These are phyloP conservation scores for Typhlichthys eigenmanni DNA, from an alignment of 2,797 vertebrate genomes.

Conservation along the genomic window DNA sequence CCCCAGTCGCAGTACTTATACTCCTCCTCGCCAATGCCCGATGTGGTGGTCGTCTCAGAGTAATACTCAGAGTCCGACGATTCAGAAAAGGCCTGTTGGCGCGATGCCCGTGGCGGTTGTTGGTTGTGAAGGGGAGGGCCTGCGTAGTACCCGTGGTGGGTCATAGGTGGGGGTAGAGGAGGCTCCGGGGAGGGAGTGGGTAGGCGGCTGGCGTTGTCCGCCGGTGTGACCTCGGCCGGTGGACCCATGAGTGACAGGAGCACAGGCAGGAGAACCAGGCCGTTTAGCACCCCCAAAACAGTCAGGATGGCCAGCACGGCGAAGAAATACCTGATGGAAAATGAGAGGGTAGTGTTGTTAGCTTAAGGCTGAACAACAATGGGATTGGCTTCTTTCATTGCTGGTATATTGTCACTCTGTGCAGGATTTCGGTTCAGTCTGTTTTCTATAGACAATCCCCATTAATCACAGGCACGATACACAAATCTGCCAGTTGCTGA, in stretches of 20 bases:
- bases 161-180: conserved; percentile 72
- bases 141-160: conserved; percentile 80
- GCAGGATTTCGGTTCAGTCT: conserved; percentile 47
- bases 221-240: conserved; percentile 83
- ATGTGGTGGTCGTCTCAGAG: conserved; percentile 78
- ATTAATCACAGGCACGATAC: conserved; percentile 54
- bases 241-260: conserved; percentile 93
- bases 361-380: conserved; percentile 20
- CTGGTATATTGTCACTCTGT: conserved; percentile 35
- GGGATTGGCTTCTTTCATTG: conserved; percentile 21
- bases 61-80: conserved; percentile 84
- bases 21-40: conserved; percentile 78
- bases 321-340: conserved; percentile 89
- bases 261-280: conserved; percentile 92
- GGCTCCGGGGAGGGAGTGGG: conserved; percentile 77
- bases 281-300: conserved; percentile 91
- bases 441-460: conserved; percentile 61
- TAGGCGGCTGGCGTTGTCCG: conserved; percentile 68
- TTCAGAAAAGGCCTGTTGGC: conserved; percentile 77
- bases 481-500: conserved; percentile 61
- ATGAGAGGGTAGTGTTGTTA: not conserved
- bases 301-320: conserved; percentile 92
- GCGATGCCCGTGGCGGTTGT: conserved; percentile 59
- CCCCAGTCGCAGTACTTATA: conserved; percentile 78
- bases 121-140: conserved; percentile 24